phyloP scores from a whole-genome alignment of 2,113 vertebrate species.

The Sapajus apella region DNA sequence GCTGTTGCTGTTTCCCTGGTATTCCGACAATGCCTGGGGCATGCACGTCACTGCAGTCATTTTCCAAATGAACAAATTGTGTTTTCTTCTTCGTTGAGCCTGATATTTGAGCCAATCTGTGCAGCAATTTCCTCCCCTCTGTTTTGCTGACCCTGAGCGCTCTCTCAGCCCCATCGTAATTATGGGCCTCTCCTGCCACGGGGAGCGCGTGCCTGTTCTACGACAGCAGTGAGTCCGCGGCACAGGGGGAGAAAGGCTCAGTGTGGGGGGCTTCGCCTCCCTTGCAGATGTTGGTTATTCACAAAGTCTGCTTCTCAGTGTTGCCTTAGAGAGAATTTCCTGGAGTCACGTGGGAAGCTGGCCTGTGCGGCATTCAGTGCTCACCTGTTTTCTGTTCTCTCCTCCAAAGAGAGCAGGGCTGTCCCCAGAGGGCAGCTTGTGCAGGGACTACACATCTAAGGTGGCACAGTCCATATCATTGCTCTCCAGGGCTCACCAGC shows the following conservation, averaged over 20 bases:
- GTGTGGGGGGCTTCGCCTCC: constrained; percentile 68
- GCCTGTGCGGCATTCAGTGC: background rate
- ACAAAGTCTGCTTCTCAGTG: constrained; percentile 76
- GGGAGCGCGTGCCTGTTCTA: constrained; percentile 71
- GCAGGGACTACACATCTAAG: rapidly evolving
- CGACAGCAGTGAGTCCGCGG: constrained; percentile 71
- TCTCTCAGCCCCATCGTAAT: constrained; percentile 79
- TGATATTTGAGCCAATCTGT: constrained; percentile 83
- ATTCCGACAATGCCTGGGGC: constrained; percentile 56
- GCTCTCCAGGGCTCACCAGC: background rate
- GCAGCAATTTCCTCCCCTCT: constrained; percentile 83
- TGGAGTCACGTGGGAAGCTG: constrained; percentile 50
- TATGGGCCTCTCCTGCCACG: constrained; percentile 77
- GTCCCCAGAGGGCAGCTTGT: background rate
- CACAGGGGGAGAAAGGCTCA: constrained; percentile 74
- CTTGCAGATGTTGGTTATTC: constrained; percentile 80
- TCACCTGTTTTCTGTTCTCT: background rate
- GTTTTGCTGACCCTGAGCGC: constrained; percentile 82
- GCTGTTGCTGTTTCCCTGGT: background rate
- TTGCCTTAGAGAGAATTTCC: constrained; percentile 71
- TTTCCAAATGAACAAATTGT: constrained; percentile 84
- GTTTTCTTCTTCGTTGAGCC: constrained; percentile 83
- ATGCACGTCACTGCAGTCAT: constrained; percentile 69
- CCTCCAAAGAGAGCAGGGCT: background rate
- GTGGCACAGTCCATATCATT: background rate